Base-by-base conservation (phyloP, 2,113 vertebrate genomes). In the Struthio camelus region DNA sequence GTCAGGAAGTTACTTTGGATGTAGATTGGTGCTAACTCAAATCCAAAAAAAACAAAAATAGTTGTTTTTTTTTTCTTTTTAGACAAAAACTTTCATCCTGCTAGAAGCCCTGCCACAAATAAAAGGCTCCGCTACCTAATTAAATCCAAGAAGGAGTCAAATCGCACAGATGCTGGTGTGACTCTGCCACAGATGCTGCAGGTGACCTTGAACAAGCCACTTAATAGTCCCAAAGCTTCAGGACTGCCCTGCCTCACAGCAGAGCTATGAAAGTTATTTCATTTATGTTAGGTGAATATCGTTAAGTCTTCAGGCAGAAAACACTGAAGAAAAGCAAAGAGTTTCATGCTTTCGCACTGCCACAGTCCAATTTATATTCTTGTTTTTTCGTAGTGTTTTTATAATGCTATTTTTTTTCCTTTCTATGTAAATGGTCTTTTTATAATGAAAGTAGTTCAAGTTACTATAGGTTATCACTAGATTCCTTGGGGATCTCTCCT, bases 81-180 rank as follows among this genome's bases (percentile, higher is more conserved):
- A n/a, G n/a, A n/a, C n/a, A n/a, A 38, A n/a, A 91, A 62, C 65
- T 67, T 87, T 70, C 73, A 50, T 28, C 51, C 32, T 83, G 71
- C 30, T 13, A 46, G 36, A 70, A 91, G 71, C 71, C n/a, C 38
- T 80, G 82, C 40, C 79, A 85, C 54, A 72, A 94, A 75, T 24
- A 77, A 83, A 80, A 42, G 24, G 36, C 19, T 40, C 30, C 14
- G 6, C 0, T 32, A 59, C 54, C 89, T 54, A 27, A 77, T 56
- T n/a, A 84, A 86, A 80, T 15, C 36, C 79, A 62, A 0, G 0
- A 20, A 56, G 51, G 42, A 61, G 20, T 44, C 14, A 5, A 24
- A 34, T 14, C 1, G 1, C 25, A 51, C 51, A 84, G 84, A 51
- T 11, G 7, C 0, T 0, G 16, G 66, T 4, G n/a, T 72, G 81